Base-by-base conservation (phyloP, 2,113 vertebrate species). In the Sakesphorus luctuosus region DNA sequence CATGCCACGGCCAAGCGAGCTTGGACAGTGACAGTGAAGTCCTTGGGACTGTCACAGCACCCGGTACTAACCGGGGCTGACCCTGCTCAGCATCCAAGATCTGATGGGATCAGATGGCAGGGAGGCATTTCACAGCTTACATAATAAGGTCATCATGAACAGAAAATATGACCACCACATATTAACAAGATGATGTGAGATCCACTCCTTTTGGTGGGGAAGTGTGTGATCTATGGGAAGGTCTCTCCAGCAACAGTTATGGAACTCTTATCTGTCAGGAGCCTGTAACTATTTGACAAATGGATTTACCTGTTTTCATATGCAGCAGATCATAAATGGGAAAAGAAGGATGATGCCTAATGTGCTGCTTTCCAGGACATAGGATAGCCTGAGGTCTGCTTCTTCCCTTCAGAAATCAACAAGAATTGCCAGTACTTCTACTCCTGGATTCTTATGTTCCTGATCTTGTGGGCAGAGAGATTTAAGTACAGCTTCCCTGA, bases 361-460 rank as follows among this genome's bases (percentile, higher is more conserved):
- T 82, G 29, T 47, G 44, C 36, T 85, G 81, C 87, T 91, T 90
- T 91, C 84, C 78, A 95, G 74, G 87, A 87, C 77, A 65, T 26
- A 75, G 47, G 69, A 61, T 89, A 90, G 84, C 69, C 74, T 85
- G 69, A 91, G 62, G 87, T 95, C 61, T 84, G 10, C 77, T 94
- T 79, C 80, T 91, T 94, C 31, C 33, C 35, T 95, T 94, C 33
- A 84, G 61, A 89, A 84, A 52, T 95, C 87, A 82, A 56, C 74
- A 82, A 93, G 69, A 96, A 93, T 56, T 94, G 74, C 61, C 47
- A 84, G 69, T 87, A 77, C 84, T 84, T 91, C 90, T 89, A 9
- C 69, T 82, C 61, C 44, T 56, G 28, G 68, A 65, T 89, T 94
- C 78, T 72, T 75, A 28, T 56, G 46, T 67, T 91, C 66, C 69